Conservation (phyloP, 2,113 vertebrate genomes). For the Neofelis nebulosa region DNA sequence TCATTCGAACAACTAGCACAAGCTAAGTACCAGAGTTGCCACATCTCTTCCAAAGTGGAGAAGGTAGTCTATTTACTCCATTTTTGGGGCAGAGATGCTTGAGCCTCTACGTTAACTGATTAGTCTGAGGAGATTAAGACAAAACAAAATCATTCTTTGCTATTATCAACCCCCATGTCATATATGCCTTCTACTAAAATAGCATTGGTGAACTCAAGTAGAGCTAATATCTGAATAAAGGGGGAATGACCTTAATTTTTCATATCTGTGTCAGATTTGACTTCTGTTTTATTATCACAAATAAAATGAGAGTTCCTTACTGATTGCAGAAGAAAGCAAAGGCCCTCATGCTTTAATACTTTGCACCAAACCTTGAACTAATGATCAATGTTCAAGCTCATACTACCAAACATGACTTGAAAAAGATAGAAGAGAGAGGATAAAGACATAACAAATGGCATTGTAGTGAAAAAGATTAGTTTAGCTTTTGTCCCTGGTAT, state of each 20-base stretch:
- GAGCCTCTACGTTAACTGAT: background rate
- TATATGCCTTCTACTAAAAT: background rate
- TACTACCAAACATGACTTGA: background rate
- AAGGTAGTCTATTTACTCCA: fast-evolving
- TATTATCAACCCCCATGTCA: background rate
- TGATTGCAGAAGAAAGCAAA: conserved; percentile 21
- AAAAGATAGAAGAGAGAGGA: background rate
- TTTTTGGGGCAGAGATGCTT: no score
- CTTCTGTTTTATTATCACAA: background rate
- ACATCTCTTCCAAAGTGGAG: background rate
- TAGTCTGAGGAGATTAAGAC: background rate
- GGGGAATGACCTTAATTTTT: background rate
- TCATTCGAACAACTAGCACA: background rate
- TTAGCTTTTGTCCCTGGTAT: background rate
- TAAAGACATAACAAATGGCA: background rate
- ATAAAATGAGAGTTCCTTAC: background rate
- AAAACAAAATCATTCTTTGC: background rate
- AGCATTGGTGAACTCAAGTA: background rate
- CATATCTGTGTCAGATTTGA: background rate
- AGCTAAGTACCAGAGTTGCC: background rate
- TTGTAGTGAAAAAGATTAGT: background rate
- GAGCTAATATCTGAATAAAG: background rate
- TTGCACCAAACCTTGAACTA: background rate
- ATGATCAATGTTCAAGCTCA: background rate
- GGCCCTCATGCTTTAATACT: background rate